phyloP scores from a whole-genome alignment of 1,140 invertebrate genomes.

The Ganaspis sp. region DNA sequence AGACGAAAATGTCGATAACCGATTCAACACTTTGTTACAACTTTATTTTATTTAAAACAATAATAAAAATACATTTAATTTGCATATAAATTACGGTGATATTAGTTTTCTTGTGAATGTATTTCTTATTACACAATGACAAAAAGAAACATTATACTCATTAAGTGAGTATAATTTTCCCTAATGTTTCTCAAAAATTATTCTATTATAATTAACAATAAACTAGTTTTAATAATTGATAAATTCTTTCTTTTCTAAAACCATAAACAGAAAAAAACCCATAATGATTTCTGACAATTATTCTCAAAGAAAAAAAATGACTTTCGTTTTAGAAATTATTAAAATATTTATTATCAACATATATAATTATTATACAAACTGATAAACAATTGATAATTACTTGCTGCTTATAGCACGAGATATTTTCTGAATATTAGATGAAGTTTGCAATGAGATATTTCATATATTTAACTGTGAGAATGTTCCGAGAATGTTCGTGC shows the following conservation, averaged over 20 bases:
- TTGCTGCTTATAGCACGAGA: too few species aligned
- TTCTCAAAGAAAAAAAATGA: too few species aligned
- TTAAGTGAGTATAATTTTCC: background rate
- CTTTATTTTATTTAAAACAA: background rate
- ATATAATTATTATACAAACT: too few species aligned
- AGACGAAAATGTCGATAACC: conserved; percentile 9
- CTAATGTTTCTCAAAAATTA: background rate
- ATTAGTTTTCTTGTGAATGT: background rate
- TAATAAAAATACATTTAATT: background rate
- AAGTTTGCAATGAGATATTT: too few species aligned
- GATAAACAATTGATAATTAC: too few species aligned
- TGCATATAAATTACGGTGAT: background rate
- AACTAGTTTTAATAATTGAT: background rate
- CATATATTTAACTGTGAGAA: too few species aligned
- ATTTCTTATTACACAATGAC: background rate
- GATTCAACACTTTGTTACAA: background rate
- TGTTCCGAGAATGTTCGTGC: too few species aligned
- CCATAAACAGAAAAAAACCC: too few species aligned
- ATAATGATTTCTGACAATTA: too few species aligned
- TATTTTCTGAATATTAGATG: too few species aligned
- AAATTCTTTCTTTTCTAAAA: background rate
- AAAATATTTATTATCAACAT: too few species aligned
- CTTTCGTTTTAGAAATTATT: too few species aligned
- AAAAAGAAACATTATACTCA: background rate
- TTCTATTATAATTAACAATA: background rate